Base-by-base conservation (phyloP, 2,113 vertebrate species). In the Oryzias melastigma region DNA sequence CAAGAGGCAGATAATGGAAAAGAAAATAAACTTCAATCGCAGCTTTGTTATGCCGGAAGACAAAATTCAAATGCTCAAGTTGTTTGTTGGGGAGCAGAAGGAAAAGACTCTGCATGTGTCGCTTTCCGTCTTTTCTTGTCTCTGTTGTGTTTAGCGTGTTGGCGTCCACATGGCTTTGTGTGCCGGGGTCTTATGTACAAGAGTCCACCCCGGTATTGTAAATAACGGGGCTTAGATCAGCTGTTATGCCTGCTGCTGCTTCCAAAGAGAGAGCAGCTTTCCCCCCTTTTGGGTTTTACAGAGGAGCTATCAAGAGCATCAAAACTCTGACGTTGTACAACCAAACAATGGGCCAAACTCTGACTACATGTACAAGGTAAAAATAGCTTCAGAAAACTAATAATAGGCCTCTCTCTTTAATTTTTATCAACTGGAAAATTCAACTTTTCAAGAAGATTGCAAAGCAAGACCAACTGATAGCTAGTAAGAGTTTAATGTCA, bases 1-100 rank as follows among this genome's bases (percentile, higher is more conserved):
- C 82, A 81, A 62, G 68, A 73, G 60, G 67, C 63, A 72, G 69
- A 86, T 81, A 85, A 82, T 75, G 64, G 80, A 75, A 76, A 73
- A 52, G 52, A 72, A 75, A 84, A 78, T 59, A 78, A 85, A 81
- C 77, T 62, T 56, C 54, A 73, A 61, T 75, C 46, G 72, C 25
- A 57, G 47, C 24, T 74, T 75, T 76, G 57, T 78, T 68, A 62
- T 35, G 57, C 43, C 52, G 42, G 65, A 57, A 75, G 68, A 83
- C 65, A 43, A 59, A 50, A 79, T 52, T 81, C 50, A 72, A 68
- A 71, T 41, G 78, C 62, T 48, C 0, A 27, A 60, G 49, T 46
- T 73, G 78, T 77, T 81, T 74, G 25, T 69, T n/a, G 13, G 42
- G 18, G 13, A 69, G 47, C 42, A 51, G 1, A 15, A 50, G 48